Evolutionary conservation across 23 tunicate species (phyloP).

Genomic region (Pegea sp.): DNA sequence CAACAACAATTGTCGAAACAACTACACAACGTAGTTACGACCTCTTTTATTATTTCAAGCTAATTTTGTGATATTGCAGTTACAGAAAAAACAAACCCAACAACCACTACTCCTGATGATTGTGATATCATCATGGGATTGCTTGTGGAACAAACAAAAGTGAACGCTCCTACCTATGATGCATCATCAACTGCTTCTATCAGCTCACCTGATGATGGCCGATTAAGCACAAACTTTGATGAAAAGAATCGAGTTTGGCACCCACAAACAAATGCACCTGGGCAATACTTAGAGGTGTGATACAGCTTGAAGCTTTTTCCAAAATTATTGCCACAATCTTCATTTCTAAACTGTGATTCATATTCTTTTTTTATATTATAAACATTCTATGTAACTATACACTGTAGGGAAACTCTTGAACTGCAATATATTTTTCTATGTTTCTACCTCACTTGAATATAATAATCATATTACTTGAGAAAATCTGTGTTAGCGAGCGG

Average conservation of each 20-base stretch:
- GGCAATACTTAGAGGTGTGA: constrained; percentile 59
- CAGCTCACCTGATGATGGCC: constrained; percentile 42
- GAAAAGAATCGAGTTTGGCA: constrained; percentile 23
- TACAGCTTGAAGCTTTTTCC: background rate
- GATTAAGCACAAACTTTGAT: constrained; percentile 6
- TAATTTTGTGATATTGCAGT: constrained; percentile 3
- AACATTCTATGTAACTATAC: too few relatives aligned
- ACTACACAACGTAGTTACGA: constrained; percentile 8
- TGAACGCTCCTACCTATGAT: constrained; percentile 6
- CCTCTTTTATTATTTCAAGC: background rate
- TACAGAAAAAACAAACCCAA: constrained; percentile 21
- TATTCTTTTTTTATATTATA: too few relatives aligned
- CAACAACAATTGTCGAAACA: constrained; percentile 10
- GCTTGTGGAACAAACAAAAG: constrained; percentile 9
- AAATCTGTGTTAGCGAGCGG: too few relatives aligned
- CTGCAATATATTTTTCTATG: too few relatives aligned
- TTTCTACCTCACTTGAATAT: too few relatives aligned
- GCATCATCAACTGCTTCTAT: constrained; percentile 52
- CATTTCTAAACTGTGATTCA: background rate
- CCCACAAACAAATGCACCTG: constrained; percentile 13
- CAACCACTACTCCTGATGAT: constrained; percentile 17
- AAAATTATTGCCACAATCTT: background rate
- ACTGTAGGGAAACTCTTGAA: too few relatives aligned
- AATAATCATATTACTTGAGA: too few relatives aligned
- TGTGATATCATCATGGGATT: constrained; percentile 29